These are phyloP conservation scores for Clupea harengus DNA, from an alignment of 2,113 vertebrate genomes.

Conservation along the genomic window DNA sequence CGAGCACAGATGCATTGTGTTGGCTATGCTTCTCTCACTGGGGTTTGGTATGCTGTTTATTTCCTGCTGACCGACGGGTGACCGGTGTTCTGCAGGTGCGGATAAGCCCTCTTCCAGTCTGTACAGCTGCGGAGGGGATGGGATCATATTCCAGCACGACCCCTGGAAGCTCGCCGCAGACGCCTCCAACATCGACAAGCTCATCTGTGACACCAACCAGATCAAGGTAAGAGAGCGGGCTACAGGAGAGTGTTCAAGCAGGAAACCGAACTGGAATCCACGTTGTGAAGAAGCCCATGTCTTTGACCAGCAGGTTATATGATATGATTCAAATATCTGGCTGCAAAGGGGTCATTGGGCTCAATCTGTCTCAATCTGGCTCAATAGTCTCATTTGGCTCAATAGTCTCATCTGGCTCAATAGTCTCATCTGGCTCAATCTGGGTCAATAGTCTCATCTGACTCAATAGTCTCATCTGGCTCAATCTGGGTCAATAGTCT, in stretches of 20 bases:
- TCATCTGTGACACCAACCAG: constrained; percentile 86
- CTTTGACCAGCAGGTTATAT: no score
- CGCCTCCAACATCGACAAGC: constrained; percentile 84
- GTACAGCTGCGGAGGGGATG: constrained; percentile 95
- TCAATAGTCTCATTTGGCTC: no score
- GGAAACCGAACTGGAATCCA: not conserved
- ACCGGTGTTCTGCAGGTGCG: constrained; percentile 59
- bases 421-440: no score
- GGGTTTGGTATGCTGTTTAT: not conserved
- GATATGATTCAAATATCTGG: no score
- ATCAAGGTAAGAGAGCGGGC: constrained; percentile 48
- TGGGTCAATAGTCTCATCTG: not conserved
- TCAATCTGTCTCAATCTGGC: no score
- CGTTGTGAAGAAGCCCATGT: no score
- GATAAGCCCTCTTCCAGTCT: constrained; percentile 77
- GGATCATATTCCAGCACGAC: constrained; percentile 88
- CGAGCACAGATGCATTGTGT: no score
- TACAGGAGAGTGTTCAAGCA: not conserved
- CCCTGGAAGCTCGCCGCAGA: constrained; percentile 82
- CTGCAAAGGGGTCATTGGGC: no score
- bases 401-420: not conserved
- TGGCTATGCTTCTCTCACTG: not conserved
- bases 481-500: no score
- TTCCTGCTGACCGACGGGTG: not conserved
- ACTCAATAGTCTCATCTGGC: no score